Conservation (phyloP, 2,888 invertebrate genomes). For the Lasioglossum vierecki region DNA sequence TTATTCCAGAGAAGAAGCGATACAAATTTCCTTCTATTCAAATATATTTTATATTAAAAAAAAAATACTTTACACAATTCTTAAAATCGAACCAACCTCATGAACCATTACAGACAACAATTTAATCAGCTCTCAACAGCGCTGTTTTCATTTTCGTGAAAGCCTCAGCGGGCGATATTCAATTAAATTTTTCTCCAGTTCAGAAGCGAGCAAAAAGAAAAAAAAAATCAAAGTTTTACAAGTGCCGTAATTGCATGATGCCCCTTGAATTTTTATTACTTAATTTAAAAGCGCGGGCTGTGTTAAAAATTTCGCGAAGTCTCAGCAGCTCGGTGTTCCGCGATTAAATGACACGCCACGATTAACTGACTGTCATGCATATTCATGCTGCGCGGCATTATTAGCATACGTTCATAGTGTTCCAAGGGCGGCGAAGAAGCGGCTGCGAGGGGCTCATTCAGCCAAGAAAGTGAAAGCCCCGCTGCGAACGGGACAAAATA, state of each 20-base stretch:
- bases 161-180: not conserved
- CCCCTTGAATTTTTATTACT: slow-evolving; percentile 39
- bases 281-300: slow-evolving; percentile 37
- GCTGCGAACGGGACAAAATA: not conserved
- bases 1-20: too few relatives aligned
- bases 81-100: too few relatives aligned
- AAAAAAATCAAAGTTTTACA: not conserved
- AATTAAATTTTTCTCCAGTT: not conserved
- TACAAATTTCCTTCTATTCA: too few relatives aligned
- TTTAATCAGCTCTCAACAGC: not conserved
- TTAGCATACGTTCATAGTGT: slow-evolving; percentile 36
- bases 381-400: slow-evolving; percentile 41
- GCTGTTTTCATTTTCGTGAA: not conserved
- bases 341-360: slow-evolving; percentile 41
- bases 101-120: not conserved
- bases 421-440: slow-evolving; percentile 24
- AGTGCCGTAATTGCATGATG: not conserved
- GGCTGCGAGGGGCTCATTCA: slow-evolving; percentile 28
- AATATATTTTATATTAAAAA: not conserved
- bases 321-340: slow-evolving; percentile 15
- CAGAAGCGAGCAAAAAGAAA: not conserved
- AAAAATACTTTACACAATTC: too few relatives aligned
- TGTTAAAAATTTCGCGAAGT: slow-evolving; percentile 41
- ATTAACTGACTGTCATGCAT: slow-evolving; percentile 42
- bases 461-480: slow-evolving; percentile 38